These are phyloP conservation scores for Drosophila elegans DNA, from an alignment of 1,140 invertebrate genomes.

Conservation along the genomic window DNA sequence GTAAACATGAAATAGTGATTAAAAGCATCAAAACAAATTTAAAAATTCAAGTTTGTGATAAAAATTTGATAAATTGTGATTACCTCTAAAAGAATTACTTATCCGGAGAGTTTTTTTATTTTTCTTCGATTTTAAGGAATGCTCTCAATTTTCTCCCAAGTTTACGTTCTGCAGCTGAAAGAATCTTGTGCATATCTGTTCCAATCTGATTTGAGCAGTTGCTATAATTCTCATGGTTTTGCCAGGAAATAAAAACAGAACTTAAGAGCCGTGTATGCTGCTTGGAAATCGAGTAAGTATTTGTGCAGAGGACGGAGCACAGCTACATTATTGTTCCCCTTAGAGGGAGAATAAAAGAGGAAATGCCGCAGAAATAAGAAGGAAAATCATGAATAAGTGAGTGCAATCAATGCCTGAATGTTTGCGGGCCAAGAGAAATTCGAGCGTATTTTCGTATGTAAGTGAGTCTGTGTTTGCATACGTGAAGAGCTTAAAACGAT, in stretches of 20 bases:
- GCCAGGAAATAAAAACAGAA: neutral
- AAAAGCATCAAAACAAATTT: too few relatives aligned
- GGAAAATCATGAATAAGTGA: slow-evolving; percentile 72
- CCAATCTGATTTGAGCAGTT: slow-evolving; percentile 8
- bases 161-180: too few relatives aligned
- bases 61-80: too few relatives aligned
- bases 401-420: slow-evolving; percentile 66
- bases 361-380: slow-evolving; percentile 57
- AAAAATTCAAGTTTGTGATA: too few relatives aligned
- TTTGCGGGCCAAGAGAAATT: slow-evolving; percentile 15
- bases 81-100: too few relatives aligned
- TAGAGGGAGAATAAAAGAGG: slow-evolving; percentile 44
- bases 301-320: slow-evolving; percentile 9
- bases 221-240: slow-evolving; percentile 2
- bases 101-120: too few relatives aligned
- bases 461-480: slow-evolving; percentile 58
- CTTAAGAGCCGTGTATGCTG: slow-evolving; percentile 17
- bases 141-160: too few relatives aligned
- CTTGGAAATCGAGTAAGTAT: slow-evolving; percentile 4
- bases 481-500: slow-evolving; percentile 69
- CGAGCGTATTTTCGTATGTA: slow-evolving; percentile 9
- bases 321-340: slow-evolving; percentile 29
- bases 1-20: too few relatives aligned
- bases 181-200: too few relatives aligned
- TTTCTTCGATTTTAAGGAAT: too few relatives aligned